Percentiles rank a stretch among this genome's conserved stretches.
Evolutionary conservation across 2,113 vertebrate genomes (phyloP).

Genomic region (Oncorhynchus keta): DNA sequence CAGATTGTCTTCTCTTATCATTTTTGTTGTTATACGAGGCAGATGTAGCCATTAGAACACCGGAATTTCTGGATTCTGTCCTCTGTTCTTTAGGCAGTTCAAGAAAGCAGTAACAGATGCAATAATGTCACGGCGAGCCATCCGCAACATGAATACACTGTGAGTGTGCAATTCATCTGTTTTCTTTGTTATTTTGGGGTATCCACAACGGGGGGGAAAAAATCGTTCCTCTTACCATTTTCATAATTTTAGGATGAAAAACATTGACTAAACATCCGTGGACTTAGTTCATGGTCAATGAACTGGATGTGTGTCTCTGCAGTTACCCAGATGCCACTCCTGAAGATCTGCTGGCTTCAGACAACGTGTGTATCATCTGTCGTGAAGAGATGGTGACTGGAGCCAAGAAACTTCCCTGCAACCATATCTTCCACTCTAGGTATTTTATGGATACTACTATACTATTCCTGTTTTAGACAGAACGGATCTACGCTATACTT

Average conservation of each 20-base stretch:
- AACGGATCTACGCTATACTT: too few relatives aligned
- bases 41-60: not conserved
- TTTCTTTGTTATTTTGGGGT: too few relatives aligned
- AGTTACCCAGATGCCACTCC: constrained; percentile 94
- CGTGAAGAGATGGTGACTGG: constrained; percentile 96
- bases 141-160: constrained; percentile 98
- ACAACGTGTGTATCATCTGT: constrained; percentile 97
- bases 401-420: constrained; percentile 93
- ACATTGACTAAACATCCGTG: not conserved
- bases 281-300: not conserved
- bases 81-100: constrained; percentile 82
- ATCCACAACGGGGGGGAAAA: too few relatives aligned
- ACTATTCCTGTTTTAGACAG: not conserved
- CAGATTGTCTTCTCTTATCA: not conserved
- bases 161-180: constrained; percentile 68
- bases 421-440: constrained; percentile 98
- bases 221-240: not conserved
- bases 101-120: constrained; percentile 96
- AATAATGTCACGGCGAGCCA: constrained; percentile 95
- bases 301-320: not conserved
- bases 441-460: constrained; percentile 31
- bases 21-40: not conserved
- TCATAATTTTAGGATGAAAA: not conserved
- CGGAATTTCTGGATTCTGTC: not conserved
- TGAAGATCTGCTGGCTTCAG: constrained; percentile 88